Evolutionary conservation across 2,888 invertebrate genomes (phyloP).

Genomic region (Leptopilina syphax): DNA sequence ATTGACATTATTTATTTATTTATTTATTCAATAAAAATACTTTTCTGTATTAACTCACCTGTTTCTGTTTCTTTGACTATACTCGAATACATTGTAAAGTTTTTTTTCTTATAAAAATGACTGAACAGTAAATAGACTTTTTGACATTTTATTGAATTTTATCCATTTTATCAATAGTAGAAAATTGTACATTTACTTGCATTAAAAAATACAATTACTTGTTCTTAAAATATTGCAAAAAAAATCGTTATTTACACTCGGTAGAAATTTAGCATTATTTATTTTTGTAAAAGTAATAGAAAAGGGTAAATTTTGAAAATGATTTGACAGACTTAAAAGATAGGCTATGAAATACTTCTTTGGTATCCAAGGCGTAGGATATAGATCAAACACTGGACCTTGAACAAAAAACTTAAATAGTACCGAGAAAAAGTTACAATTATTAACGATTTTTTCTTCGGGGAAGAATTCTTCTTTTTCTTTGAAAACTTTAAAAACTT

Average conservation of each 20-base stretch:
- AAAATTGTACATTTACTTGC: neutral
- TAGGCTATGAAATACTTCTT: neutral
- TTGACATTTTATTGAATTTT: neutral
- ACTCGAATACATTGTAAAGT: conserved; percentile 19
- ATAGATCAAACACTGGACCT: conserved; percentile 33
- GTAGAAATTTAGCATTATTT: conserved; percentile 15
- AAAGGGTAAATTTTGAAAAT: neutral
- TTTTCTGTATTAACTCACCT: neutral
- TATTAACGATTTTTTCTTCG: neutral
- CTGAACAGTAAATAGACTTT: neutral
- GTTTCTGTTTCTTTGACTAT: conserved; percentile 33
- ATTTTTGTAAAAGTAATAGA: neutral
- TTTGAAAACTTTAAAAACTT: too few relatives aligned
- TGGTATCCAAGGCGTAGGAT: conserved; percentile 26
- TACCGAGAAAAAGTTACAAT: neutral
- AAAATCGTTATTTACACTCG: neutral
- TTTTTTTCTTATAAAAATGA: conserved; percentile 14
- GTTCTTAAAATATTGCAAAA: neutral
- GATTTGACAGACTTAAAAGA: conserved; percentile 11
- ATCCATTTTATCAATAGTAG: neutral
- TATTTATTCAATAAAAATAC: neutral
- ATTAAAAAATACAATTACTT: too few relatives aligned
- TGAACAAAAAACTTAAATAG: conserved; percentile 1
- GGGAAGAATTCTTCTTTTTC: neutral
- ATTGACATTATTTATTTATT: neutral